These are phyloP conservation scores for Callosobruchus maculatus DNA, from an alignment of 2,888 invertebrate genomes.

Conservation along the genomic window DNA sequence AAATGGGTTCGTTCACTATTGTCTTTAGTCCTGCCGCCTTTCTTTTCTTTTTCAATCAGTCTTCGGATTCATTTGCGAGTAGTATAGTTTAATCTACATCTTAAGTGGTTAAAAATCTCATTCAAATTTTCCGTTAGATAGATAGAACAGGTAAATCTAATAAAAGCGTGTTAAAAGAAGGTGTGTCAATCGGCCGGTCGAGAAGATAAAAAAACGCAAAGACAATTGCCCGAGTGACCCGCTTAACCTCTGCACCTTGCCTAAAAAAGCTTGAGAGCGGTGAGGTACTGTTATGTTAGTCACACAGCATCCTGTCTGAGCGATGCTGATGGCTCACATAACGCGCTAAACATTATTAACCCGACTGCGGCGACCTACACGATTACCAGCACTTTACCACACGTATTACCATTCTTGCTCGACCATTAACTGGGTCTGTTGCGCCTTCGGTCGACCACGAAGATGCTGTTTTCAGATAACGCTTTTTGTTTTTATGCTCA, in stretches of 20 bases:
- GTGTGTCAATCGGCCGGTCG: not conserved
- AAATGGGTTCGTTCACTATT: too few relatives aligned
- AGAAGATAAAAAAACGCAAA: too few relatives aligned
- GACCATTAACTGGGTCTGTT: not conserved
- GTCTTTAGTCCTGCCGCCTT: too few relatives aligned
- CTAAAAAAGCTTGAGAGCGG: not conserved
- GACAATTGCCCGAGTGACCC: not conserved
- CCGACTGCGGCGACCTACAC: not conserved
- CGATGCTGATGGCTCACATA: not conserved
- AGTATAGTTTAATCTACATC: too few relatives aligned
- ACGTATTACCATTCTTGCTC: not conserved
- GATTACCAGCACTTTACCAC: not conserved
- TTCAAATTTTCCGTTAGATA: too few relatives aligned
- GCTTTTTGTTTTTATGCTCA: not conserved
- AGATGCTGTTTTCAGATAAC: not conserved
- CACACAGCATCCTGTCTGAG: not conserved
- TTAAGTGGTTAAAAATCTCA: too few relatives aligned
- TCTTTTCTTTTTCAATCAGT: too few relatives aligned
- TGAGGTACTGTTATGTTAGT: not conserved
- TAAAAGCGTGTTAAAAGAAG: too few relatives aligned
- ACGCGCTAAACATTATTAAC: not conserved
- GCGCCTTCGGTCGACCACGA: not conserved
- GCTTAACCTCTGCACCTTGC: not conserved
- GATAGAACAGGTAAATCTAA: too few relatives aligned
- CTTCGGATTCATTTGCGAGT: too few relatives aligned